A percentile compares a stretch with the other conserved stretches of the same genome.
These are phyloP conservation scores for Leucoptera coffeella DNA, from an alignment of 2,888 invertebrate genomes.

Conservation along the genomic window DNA sequence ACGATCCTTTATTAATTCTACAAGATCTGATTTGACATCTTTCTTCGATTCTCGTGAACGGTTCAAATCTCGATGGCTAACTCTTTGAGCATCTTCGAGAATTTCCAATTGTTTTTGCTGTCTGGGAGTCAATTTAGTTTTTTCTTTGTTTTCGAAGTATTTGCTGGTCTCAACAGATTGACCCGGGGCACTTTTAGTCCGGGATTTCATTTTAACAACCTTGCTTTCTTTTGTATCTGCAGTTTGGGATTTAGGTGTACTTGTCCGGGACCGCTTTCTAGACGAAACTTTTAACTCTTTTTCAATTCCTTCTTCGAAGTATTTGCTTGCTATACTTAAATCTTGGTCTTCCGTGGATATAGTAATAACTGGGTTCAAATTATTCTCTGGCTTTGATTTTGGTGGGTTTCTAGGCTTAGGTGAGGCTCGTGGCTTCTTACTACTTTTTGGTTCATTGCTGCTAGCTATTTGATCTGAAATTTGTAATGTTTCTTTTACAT, in stretches of 20 bases:
- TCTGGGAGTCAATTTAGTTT: constrained; percentile 11
- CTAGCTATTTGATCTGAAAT: background rate
- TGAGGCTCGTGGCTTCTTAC: background rate
- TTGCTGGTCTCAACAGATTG: constrained; percentile 18
- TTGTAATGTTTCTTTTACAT: background rate
- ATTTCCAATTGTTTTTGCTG: constrained; percentile 9
- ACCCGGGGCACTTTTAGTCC: constrained; percentile 26
- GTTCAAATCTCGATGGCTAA: constrained; percentile 29
- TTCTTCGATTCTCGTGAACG: constrained; percentile 16
- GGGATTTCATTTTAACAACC: constrained; percentile 8
- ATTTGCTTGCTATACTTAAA: constrained; percentile 3
- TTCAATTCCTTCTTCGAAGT: constrained; percentile 2
- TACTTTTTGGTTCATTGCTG: background rate
- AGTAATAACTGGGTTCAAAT: constrained; percentile 4
- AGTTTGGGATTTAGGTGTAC: background rate
- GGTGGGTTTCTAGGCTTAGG: background rate
- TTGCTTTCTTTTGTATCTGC: background rate
- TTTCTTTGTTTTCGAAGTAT: constrained; percentile 19
- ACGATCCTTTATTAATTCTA: constrained; percentile 43
- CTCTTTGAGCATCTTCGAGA: constrained; percentile 20
- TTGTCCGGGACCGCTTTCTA: constrained; percentile 4
- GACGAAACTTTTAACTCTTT: too few relatives aligned
- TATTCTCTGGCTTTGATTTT: background rate
- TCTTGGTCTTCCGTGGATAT: constrained; percentile 3
- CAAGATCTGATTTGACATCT: constrained; percentile 42